Evolutionary conservation across 64 coral and sea anemone species (phyloP).

Genomic region (Anthopleura sola): DNA sequence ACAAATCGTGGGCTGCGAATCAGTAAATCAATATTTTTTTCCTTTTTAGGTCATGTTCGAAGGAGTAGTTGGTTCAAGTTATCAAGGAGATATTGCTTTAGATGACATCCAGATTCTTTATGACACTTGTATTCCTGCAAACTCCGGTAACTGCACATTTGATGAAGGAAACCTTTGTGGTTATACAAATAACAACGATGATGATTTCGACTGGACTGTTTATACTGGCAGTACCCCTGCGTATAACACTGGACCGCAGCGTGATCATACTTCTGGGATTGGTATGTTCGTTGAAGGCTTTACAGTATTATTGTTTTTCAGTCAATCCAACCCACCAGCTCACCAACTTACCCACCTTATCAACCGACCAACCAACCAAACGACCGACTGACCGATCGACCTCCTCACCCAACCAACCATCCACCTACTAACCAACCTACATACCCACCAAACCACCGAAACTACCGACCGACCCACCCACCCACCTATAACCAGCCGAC

Average conservation of each 20-base stretch:
- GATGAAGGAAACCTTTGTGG: background rate
- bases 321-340: no score
- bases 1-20: background rate
- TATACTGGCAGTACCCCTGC: background rate
- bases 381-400: no score
- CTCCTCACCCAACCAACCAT: no score
- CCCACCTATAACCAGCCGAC: no score
- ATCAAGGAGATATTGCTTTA: slow-evolving; percentile 8
- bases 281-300: slow-evolving; percentile 9
- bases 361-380: no score
- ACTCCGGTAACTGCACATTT: slow-evolving; percentile 7
- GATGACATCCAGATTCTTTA: slow-evolving; percentile 3
- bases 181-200: background rate
- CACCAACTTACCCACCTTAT: background rate
- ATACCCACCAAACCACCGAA: no score
- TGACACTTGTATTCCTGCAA: background rate
- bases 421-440: no score
- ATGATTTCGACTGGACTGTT: background rate
- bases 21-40: background rate
- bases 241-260: slow-evolving; percentile 27
- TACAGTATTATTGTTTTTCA: background rate
- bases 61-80: background rate
- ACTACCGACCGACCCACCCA: no score
- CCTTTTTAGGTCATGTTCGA: background rate
- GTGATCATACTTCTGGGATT: slow-evolving; percentile 39